Percentiles rank a stretch among this genome's conserved stretches.
Conservation (phyloP, 1,140 invertebrate genomes). For the Sycophaga agraensis region DNA sequence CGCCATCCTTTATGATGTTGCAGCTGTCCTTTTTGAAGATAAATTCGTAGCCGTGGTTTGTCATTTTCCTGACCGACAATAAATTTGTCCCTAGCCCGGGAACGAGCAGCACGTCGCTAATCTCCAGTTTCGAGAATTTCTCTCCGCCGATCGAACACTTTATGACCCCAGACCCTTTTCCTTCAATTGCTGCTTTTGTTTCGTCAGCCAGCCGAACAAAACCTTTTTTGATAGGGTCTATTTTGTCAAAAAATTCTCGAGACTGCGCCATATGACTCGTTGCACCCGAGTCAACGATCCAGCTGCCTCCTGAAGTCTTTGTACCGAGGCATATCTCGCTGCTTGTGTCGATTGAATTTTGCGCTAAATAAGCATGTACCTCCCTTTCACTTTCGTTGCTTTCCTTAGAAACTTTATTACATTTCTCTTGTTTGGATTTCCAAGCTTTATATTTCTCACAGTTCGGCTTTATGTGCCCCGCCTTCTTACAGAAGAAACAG, state of each 20-base stretch:
- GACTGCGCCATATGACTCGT: constrained; percentile 29
- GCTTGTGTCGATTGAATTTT: background rate
- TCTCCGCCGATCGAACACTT: background rate
- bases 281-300: constrained; percentile 11
- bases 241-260: constrained; percentile 28
- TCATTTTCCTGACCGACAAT: too few species aligned
- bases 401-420: background rate
- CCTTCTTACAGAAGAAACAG: constrained; percentile 27
- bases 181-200: constrained; percentile 6
- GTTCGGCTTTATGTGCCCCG: constrained; percentile 26
- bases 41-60: too few species aligned
- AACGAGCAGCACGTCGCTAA: too few species aligned
- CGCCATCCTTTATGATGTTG: too few species aligned
- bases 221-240: constrained; percentile 9
- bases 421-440: constrained; percentile 21
- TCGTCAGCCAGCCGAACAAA: constrained; percentile 4
- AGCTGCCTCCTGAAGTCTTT: constrained; percentile 6
- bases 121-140: background rate
- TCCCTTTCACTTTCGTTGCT: background rate
- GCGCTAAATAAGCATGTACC: background rate
- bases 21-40: too few species aligned
- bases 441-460: constrained; percentile 26
- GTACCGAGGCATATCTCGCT: constrained; percentile 24
- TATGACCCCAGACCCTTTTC: constrained; percentile 3
- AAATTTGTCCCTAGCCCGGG: too few species aligned